Evolutionary conservation across 2,888 invertebrate genomes (phyloP).

Genomic region (Nemotelus pantherinus): DNA sequence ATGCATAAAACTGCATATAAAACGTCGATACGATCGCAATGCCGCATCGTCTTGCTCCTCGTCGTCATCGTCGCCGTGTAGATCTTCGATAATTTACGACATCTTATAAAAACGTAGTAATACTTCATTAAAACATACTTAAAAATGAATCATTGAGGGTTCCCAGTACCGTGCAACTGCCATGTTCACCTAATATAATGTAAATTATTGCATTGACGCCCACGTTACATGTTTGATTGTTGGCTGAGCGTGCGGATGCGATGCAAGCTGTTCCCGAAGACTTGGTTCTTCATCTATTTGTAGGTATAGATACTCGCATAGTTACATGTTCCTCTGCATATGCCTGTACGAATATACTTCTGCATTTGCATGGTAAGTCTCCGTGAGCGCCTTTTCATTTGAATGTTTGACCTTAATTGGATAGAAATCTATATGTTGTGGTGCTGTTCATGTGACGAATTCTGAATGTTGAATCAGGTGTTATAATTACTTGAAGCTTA

Average conservation of each 20-base stretch:
- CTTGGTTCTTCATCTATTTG: too few species aligned
- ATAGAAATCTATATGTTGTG: conserved; percentile 11
- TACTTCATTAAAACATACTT: conserved; percentile 29
- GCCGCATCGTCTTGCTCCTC: too few species aligned
- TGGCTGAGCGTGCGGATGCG: background rate
- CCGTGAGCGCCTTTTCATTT: conserved; percentile 9
- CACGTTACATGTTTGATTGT: background rate
- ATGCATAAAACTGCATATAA: too few species aligned
- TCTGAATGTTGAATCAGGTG: conserved; percentile 30
- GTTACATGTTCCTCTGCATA: background rate
- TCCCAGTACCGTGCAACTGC: conserved; percentile 14
- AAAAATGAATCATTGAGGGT: conserved; percentile 9
- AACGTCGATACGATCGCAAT: too few species aligned
- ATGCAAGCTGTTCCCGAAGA: background rate
- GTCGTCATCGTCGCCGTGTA: background rate
- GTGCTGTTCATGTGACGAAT: conserved; percentile 21
- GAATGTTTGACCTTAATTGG: conserved; percentile 31
- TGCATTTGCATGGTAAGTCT: conserved; percentile 12
- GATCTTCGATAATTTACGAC: conserved; percentile 25
- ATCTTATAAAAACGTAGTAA: conserved; percentile 19
- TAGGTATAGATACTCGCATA: background rate
- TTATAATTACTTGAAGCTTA: background rate
- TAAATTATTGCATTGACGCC: conserved; percentile 29
- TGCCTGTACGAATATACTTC: background rate
- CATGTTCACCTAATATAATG: conserved; percentile 22